Evolutionary conservation across 2,797 vertebrate genomes (phyloP).

Genomic region (Masticophis lateralis): DNA sequence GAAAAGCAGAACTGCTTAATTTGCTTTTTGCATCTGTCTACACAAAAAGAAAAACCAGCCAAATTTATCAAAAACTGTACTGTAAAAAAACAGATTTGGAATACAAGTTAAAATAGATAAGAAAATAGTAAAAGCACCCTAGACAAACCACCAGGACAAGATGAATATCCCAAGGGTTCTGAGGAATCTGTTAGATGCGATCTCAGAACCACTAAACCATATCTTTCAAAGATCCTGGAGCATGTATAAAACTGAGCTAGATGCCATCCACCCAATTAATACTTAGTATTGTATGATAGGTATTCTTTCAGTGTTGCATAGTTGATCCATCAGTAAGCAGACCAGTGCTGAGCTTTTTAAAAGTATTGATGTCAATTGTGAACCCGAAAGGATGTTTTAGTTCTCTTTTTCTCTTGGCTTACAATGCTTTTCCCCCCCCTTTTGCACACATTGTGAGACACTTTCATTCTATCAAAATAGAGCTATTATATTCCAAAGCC

Average conservation of each 20-base stretch:
- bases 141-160: neutral
- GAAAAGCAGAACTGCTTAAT: neutral
- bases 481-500: slow-evolving; percentile 15
- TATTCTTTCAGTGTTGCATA: neutral
- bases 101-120: neutral
- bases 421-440: no score
- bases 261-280: neutral
- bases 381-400: neutral
- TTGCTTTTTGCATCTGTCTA: neutral
- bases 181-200: neutral
- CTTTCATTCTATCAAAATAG: slow-evolving; percentile 13
- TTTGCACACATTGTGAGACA: neutral
- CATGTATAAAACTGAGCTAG: neutral
- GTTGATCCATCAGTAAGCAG: neutral
- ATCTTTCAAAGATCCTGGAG: neutral
- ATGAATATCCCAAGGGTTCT: neutral
- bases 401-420: neutral
- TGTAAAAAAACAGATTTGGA: neutral
- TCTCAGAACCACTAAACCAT: neutral
- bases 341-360: neutral
- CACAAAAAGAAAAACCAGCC: neutral
- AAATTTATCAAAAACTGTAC: neutral
- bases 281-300: neutral
- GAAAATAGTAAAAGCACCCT: neutral
- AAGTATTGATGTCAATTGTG: neutral